Conservation (phyloP, 2,797 vertebrate species). For the Schizopygopsis malacanthus region DNA sequence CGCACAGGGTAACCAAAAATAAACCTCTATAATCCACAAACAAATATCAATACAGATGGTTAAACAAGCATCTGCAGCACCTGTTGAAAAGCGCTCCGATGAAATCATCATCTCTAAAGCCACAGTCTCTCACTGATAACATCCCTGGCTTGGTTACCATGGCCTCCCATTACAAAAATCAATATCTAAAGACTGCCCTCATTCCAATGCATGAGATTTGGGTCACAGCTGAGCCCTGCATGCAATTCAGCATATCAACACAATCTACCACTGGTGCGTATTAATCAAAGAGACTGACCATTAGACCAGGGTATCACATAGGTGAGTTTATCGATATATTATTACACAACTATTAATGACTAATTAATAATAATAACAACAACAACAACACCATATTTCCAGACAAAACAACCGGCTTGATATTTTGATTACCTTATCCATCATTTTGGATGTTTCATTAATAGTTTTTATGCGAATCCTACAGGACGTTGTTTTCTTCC, state of each 20-base stretch:
- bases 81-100: conserved; percentile 30
- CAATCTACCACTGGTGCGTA: conserved; percentile 35
- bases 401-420: neutral
- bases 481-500: no score
- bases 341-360: neutral
- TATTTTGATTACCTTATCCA: neutral
- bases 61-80: conserved; percentile 35
- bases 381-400: neutral
- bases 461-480: neutral
- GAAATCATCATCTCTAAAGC: conserved; percentile 23
- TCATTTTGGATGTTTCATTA: neutral
- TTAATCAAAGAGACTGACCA: conserved; percentile 52
- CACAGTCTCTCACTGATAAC: conserved; percentile 13
- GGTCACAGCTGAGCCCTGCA: conserved; percentile 45
- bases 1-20: conserved; percentile 19
- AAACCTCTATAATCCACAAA: conserved; percentile 33
- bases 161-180: conserved; percentile 65
- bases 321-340: neutral
- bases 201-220: conserved; percentile 65
- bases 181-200: conserved; percentile 65
- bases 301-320: neutral
- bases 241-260: conserved; percentile 58
- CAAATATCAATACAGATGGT: conserved; percentile 39
- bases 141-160: conserved; percentile 60
- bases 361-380: neutral